Base-by-base conservation (phyloP, 2,797 vertebrate species). In the Sitta carolinensis region DNA sequence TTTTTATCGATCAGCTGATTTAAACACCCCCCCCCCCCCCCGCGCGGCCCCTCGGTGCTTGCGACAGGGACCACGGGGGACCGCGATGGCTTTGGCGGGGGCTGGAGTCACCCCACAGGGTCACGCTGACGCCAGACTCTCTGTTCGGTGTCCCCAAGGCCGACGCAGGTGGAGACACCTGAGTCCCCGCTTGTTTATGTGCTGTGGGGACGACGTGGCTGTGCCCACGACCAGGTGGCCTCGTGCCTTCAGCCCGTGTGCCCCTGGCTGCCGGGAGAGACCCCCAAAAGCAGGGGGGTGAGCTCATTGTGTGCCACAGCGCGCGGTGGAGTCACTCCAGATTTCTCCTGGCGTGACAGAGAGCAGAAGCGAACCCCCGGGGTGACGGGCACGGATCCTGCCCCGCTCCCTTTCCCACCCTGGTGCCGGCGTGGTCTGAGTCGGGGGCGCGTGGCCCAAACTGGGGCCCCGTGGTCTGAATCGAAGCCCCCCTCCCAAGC, bases 1-100 rank as follows among this genome's bases (percentile, higher is more conserved):
- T 94, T 94, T 93, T 84, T 94, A 93, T 94, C 63, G 90, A 94
- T 93, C 93, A 93, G 87, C 93, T 94, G 93, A 87, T 94, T 77
- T 87, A 10, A n/a, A 21, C 20, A 19, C 21, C 22, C 51, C 5
- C 10, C 11, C 13, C 8, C 13, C 43, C 38, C 38, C 19, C 14
- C 58, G 18, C 70, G 13, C 43, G 17, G 72, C 83, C 72, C 77
- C 73, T 51, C 57, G 57, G 68, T 52, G 84, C 59, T 87, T n/a
- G 55, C 51, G 30, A 32, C 25, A 62, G 77, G 76, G 52, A 86
- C 72, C 67, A 1, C 16, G 29, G 88, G 80, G 76, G 40, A 80
- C 36, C 29, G 30, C 54, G 85, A 13, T 21, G 80, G 76, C 84
- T 93, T 68, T 52, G 59, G 69, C 14, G 5, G 25, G 40, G 73